Evolutionary conservation across 2,888 invertebrate species (phyloP).

Genomic region (Phalangium opilio): DNA sequence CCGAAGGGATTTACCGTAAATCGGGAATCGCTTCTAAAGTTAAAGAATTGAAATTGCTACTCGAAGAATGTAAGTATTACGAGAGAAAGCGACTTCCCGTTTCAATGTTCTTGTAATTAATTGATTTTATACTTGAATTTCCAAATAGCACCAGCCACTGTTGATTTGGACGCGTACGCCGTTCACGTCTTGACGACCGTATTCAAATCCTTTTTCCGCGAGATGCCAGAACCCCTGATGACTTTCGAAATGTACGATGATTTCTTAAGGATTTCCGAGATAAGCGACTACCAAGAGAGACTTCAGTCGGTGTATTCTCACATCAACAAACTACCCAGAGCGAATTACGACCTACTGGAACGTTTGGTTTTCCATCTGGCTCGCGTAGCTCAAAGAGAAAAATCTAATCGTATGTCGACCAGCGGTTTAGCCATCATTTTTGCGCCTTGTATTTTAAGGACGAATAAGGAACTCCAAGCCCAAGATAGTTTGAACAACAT

Average conservation of each 20-base stretch:
- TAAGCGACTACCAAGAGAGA: constrained; percentile 11
- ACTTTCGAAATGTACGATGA: constrained; percentile 90
- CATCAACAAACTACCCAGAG: constrained; percentile 70
- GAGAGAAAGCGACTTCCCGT: no score
- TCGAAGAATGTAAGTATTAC: constrained; percentile 34
- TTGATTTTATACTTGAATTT: constrained; percentile 33
- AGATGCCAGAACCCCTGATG: constrained; percentile 81
- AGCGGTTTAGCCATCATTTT: constrained; percentile 84
- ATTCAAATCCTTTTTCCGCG: constrained; percentile 71
- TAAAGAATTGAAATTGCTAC: constrained; percentile 28
- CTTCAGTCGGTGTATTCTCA: constrained; percentile 15
- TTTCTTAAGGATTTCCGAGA: constrained; percentile 65
- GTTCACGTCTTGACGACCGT: constrained; percentile 82
- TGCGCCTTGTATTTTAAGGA: constrained; percentile 81
- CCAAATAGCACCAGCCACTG: constrained; percentile 37
- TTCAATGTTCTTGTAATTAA: no score
- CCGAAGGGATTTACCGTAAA: constrained; percentile 84
- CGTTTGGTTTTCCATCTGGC: constrained; percentile 82
- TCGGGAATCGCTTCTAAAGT: constrained; percentile 43
- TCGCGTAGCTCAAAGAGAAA: constrained; percentile 67
- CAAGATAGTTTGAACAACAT: constrained; percentile 74
- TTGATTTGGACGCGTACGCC: constrained; percentile 54
- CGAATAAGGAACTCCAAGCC: constrained; percentile 46
- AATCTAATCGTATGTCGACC: constrained; percentile 79
- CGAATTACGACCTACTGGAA: constrained; percentile 79